phyloP scores from a whole-genome alignment of 2,888 invertebrate genomes.

The Eustalomyia histrio region DNA sequence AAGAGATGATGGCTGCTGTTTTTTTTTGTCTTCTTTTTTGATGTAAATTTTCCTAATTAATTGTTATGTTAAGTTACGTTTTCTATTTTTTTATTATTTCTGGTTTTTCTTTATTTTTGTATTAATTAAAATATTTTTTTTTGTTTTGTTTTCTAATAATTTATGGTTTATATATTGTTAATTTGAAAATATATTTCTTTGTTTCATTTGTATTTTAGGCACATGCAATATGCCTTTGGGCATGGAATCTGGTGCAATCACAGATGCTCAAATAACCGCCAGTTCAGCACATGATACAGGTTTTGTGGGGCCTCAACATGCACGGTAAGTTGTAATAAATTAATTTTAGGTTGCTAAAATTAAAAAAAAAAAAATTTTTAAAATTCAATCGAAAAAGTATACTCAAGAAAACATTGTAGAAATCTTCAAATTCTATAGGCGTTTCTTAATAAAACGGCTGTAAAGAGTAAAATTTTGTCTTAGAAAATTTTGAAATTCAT shows the following conservation, averaged over 20 bases:
- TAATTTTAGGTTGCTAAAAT: conserved; percentile 12
- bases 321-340: conserved; percentile 82
- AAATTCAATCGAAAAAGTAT: neutral
- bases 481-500: too few species aligned
- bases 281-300: conserved; percentile 90
- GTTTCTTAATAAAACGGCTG: too few species aligned
- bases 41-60: conserved; percentile 62
- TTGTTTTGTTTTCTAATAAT: conserved; percentile 39
- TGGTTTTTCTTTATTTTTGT: conserved; percentile 11
- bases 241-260: conserved; percentile 89
- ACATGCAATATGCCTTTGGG: conserved; percentile 87
- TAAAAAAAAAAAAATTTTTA: too few species aligned
- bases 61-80: conserved; percentile 53
- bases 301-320: conserved; percentile 90
- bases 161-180: conserved; percentile 32
- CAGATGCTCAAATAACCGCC: conserved; percentile 88
- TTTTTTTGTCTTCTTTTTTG: conserved; percentile 12
- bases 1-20: neutral
- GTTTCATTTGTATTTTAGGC: conserved; percentile 80
- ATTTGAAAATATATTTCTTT: conserved; percentile 15
- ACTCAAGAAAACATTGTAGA: neutral
- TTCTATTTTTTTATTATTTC: conserved; percentile 15
- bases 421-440: neutral
- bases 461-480: too few species aligned
- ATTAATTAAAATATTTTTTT: conserved; percentile 50